Conservation (phyloP, 2,888 invertebrate species). For the Lampropteryx suffumata region DNA sequence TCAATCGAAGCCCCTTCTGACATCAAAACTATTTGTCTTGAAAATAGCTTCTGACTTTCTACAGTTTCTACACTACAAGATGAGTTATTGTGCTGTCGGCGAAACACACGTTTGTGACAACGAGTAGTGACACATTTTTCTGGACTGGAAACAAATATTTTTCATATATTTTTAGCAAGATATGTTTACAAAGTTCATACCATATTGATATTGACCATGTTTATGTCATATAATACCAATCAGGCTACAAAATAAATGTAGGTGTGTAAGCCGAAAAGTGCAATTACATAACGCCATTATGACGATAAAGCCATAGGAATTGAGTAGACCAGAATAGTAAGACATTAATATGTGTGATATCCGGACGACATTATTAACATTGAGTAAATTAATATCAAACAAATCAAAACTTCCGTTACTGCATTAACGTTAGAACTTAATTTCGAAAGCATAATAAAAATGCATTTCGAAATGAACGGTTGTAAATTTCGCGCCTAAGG, state of each 20-base stretch:
- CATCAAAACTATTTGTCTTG: conserved; percentile 77
- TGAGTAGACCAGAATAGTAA: conserved; percentile 1
- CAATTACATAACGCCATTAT: background rate
- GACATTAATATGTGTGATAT: conserved; percentile 8
- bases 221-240: too few relatives aligned
- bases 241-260: too few relatives aligned
- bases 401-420: conserved; percentile 34
- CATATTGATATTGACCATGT: too few relatives aligned
- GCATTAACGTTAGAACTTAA: conserved; percentile 45
- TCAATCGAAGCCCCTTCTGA: conserved; percentile 65
- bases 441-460: conserved; percentile 54
- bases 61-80: conserved; percentile 40
- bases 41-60: conserved; percentile 72
- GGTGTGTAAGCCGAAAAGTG: too few relatives aligned
- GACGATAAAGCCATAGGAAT: background rate
- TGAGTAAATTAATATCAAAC: conserved; percentile 20
- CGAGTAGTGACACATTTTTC: conserved; percentile 11
- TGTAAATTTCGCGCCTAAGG: conserved; percentile 69
- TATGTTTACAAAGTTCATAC: too few relatives aligned
- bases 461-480: conserved; percentile 64
- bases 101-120: conserved; percentile 51
- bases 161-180: background rate
- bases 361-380: conserved; percentile 13
- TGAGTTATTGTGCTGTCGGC: conserved; percentile 64
- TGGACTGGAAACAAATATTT: conserved; percentile 14